A percentile compares a stretch with the other conserved stretches of the same genome.
phyloP scores from a whole-genome alignment of 2,888 invertebrate species.

The Macrophya annulata region DNA sequence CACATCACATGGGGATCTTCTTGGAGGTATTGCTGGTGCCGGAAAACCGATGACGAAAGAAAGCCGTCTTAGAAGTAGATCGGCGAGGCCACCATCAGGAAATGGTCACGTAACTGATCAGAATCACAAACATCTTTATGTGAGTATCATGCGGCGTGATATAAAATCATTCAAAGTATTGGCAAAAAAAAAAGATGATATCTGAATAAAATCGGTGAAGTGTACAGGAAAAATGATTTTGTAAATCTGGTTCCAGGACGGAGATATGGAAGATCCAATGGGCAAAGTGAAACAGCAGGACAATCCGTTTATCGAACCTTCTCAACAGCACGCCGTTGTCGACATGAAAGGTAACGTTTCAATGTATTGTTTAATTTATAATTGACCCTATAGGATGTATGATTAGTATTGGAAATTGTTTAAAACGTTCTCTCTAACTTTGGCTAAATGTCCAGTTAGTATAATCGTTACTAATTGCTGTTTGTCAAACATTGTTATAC shows the following conservation, averaged over 20 bases:
- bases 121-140: conserved; percentile 85
- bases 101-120: conserved; percentile 83
- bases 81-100: conserved; percentile 83
- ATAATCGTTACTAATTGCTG: background rate
- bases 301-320: conserved; percentile 95
- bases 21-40: conserved; percentile 86
- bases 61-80: conserved; percentile 89
- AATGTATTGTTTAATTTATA: too few relatives aligned
- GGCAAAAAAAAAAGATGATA: background rate
- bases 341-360: conserved; percentile 93
- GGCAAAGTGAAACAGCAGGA: conserved; percentile 92
- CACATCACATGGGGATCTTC: conserved; percentile 95
- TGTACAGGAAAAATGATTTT: background rate
- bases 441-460: background rate
- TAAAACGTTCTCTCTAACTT: background rate
- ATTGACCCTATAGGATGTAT: background rate
- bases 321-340: conserved; percentile 93
- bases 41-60: conserved; percentile 91
- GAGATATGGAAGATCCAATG: conserved; percentile 90
- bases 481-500: conserved; percentile 59
- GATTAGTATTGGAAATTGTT: background rate
- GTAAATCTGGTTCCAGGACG: conserved; percentile 83
- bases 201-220: background rate
- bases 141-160: conserved; percentile 81
- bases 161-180: background rate